phyloP scores from a whole-genome alignment of 2,113 vertebrate species.

The Shinisaurus crocodilurus region DNA sequence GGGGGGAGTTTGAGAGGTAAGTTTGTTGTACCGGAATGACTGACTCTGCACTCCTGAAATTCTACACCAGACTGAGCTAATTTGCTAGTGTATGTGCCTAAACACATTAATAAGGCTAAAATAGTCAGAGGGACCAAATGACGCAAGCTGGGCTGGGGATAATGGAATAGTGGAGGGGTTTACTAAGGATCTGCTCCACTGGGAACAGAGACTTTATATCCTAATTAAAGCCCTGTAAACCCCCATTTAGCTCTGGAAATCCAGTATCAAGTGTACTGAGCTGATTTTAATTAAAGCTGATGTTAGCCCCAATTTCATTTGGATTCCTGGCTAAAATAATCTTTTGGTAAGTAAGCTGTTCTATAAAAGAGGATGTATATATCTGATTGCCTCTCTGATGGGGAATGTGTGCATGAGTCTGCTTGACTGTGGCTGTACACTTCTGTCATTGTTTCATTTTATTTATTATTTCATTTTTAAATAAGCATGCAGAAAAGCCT shows the following conservation, averaged over 20 bases:
- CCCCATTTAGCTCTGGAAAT: conserved; percentile 81
- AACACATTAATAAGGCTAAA: conserved; percentile 84
- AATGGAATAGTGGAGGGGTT: conserved; percentile 76
- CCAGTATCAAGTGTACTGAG: conserved; percentile 76
- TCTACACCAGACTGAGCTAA: conserved; percentile 71
- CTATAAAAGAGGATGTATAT: conserved; percentile 40
- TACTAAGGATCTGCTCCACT: conserved; percentile 77
- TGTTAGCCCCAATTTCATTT: conserved; percentile 68
- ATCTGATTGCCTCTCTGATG: neutral
- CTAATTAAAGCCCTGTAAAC: conserved; percentile 83
- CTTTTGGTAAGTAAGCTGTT: conserved; percentile 32
- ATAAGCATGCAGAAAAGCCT: conserved; percentile 24
- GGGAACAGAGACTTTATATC: conserved; percentile 75
- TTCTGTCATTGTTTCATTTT: conserved; percentile 9
- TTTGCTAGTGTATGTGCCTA: conserved; percentile 80
- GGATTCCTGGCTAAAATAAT: conserved; percentile 65
- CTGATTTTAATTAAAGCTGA: conserved; percentile 79
- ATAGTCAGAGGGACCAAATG: conserved; percentile 78
- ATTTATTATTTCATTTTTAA: conserved; percentile 4
- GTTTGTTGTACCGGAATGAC: conserved; percentile 74
- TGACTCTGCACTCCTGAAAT: conserved; percentile 69
- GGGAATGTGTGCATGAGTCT: conserved; percentile 25
- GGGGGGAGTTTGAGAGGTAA: conserved; percentile 32
- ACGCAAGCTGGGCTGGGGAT: conserved; percentile 80
- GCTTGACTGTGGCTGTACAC: neutral